These are phyloP conservation scores for Parnassius mnemosyne DNA, from an alignment of 2,888 invertebrate species.

Conservation along the genomic window DNA sequence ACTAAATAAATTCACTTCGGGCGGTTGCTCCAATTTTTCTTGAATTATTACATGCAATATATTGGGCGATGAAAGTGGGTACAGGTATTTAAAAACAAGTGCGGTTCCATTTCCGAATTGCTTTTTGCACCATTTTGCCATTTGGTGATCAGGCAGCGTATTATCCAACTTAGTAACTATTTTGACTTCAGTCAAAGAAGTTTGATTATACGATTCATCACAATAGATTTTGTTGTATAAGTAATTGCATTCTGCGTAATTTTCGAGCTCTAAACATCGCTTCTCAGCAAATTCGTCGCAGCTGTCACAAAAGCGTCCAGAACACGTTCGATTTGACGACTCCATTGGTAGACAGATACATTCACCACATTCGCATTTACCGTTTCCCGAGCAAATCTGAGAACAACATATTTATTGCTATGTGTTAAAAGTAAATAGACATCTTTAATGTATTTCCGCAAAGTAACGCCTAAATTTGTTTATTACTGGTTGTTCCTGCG, in stretches of 20 bases:
- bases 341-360: conserved; percentile 79
- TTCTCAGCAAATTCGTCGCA: conserved; percentile 85
- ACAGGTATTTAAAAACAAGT: conserved; percentile 54
- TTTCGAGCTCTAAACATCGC: conserved; percentile 84
- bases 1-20: conserved; percentile 55
- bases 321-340: conserved; percentile 65
- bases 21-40: conserved; percentile 48
- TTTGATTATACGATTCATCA: conserved; percentile 39
- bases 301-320: conserved; percentile 85
- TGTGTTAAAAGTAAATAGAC: too few relatives aligned
- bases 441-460: too few relatives aligned
- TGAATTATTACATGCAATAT: conserved; percentile 54
- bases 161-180: conserved; percentile 48
- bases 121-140: conserved; percentile 50
- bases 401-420: too few relatives aligned
- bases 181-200: conserved; percentile 34
- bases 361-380: conserved; percentile 85
- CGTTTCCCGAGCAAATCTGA: conserved; percentile 74
- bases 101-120: conserved; percentile 40
- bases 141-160: conserved; percentile 37
- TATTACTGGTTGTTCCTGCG: too few relatives aligned
- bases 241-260: conserved; percentile 84
- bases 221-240: conserved; percentile 42
- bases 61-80: conserved; percentile 33
- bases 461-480: too few relatives aligned